A percentile compares a stretch with the other conserved stretches of the same genome.
Conservation (phyloP, 2,888 invertebrate species). For the Apamea monoglypha region DNA sequence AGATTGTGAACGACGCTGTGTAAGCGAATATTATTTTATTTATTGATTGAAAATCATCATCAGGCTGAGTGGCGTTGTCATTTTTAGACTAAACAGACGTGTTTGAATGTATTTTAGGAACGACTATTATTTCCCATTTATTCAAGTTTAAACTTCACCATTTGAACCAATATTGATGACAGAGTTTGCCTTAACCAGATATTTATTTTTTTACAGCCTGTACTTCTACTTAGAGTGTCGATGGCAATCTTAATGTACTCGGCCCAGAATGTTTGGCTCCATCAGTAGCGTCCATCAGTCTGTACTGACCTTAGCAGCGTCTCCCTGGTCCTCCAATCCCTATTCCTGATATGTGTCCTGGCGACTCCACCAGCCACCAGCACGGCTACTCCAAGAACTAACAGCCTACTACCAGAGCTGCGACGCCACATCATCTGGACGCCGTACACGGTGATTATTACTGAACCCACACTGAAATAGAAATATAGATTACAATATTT, state of each 20-base stretch:
- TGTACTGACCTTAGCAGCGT: constrained; percentile 92
- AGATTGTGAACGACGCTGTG: background rate
- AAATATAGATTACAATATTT: background rate
- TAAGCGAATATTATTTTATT: background rate
- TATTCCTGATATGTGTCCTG: constrained; percentile 92
- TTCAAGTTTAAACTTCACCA: background rate
- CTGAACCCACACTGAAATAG: constrained; percentile 93
- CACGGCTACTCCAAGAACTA: constrained; percentile 89
- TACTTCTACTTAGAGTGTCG: background rate
- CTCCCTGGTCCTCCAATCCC: constrained; percentile 95
- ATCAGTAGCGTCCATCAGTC: background rate
- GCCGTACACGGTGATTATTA: constrained; percentile 94
- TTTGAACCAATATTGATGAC: background rate
- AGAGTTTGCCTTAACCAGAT: background rate
- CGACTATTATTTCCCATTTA: background rate
- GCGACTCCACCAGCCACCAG: constrained; percentile 92
- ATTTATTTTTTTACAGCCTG: background rate
- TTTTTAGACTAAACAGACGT: background rate
- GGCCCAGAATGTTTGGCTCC: background rate
- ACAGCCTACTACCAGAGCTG: constrained; percentile 81
- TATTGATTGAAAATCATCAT: background rate
- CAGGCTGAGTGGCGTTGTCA: background rate
- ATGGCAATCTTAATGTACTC: background rate
- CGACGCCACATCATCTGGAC: constrained; percentile 92
- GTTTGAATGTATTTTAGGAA: background rate